Conservation (phyloP, 2,888 invertebrate species). For the Meganola albula region DNA sequence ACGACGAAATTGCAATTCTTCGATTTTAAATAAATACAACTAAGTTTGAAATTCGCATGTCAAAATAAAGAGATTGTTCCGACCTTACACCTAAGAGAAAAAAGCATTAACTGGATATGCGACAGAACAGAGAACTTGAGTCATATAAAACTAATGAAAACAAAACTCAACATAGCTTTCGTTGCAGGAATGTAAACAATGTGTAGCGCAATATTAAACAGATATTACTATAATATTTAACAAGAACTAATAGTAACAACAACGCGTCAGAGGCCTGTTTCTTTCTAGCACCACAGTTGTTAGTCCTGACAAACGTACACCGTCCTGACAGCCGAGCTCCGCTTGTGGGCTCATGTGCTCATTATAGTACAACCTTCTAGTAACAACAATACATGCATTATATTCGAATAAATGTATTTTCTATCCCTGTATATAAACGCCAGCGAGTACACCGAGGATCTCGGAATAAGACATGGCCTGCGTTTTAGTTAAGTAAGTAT, state of each 20-base stretch:
- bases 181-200: conserved; percentile 75
- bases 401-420: conserved; percentile 27
- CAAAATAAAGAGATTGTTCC: conserved; percentile 54
- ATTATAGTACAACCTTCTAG: conserved; percentile 22
- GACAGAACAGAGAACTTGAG: conserved; percentile 46
- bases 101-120: conserved; percentile 64
- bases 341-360: conserved; percentile 6
- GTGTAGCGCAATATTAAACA: conserved; percentile 68
- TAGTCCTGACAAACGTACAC: too few species aligned
- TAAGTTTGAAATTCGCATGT: conserved; percentile 63
- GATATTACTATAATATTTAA: conserved; percentile 55
- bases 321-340: conserved; percentile 15
- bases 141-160: conserved; percentile 67
- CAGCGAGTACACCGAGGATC: too few species aligned
- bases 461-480: too few species aligned
- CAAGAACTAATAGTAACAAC: conserved; percentile 67
- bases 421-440: conserved; percentile 22
- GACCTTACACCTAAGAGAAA: conserved; percentile 56
- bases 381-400: conserved; percentile 21
- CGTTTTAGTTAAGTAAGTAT: too few species aligned
- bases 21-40: too few species aligned
- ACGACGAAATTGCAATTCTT: conserved; percentile 50
- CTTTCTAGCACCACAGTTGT: conserved; percentile 66
- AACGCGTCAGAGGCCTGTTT: conserved; percentile 60
- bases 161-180: conserved; percentile 72